Evolutionary conservation across 2,113 vertebrate genomes (phyloP).

Genomic region (Amphiprion ocellaris): DNA sequence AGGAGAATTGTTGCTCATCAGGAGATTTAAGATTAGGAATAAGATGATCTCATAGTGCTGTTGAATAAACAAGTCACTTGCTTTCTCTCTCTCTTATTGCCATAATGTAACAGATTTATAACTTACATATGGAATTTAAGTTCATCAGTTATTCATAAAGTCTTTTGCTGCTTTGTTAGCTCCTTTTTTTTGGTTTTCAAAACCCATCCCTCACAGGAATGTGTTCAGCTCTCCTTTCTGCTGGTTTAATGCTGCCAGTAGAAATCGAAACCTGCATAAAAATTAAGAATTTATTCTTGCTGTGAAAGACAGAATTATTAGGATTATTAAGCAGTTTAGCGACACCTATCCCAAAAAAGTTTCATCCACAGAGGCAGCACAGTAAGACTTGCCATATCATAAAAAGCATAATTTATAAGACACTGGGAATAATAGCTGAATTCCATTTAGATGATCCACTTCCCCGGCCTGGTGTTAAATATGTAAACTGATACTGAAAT

Average conservation of each 20-base stretch:
- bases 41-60: slow-evolving; percentile 36
- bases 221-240: not conserved
- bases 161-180: slow-evolving; percentile 18
- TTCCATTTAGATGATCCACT: not conserved
- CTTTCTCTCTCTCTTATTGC: slow-evolving; percentile 6
- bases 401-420: slow-evolving; percentile 6
- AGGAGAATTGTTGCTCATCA: slow-evolving; percentile 21
- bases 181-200: slow-evolving; percentile 2
- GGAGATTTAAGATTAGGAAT: slow-evolving; percentile 26
- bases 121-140: slow-evolving; percentile 43
- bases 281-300: not conserved
- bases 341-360: not conserved
- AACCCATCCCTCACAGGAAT: slow-evolving; percentile 5
- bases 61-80: slow-evolving; percentile 35
- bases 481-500: not conserved
- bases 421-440: not conserved
- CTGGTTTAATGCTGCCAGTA: slow-evolving; percentile 34
- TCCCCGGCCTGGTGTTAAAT: not conserved
- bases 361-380: not conserved
- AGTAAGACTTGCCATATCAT: not conserved
- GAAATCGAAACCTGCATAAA: slow-evolving; percentile 29
- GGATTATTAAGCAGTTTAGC: not conserved
- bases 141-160: slow-evolving; percentile 49
- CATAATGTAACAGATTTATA: slow-evolving; percentile 58
- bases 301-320: not conserved